Base-by-base conservation (phyloP, 1,140 invertebrate genomes). In the Drosophila ambigua region DNA sequence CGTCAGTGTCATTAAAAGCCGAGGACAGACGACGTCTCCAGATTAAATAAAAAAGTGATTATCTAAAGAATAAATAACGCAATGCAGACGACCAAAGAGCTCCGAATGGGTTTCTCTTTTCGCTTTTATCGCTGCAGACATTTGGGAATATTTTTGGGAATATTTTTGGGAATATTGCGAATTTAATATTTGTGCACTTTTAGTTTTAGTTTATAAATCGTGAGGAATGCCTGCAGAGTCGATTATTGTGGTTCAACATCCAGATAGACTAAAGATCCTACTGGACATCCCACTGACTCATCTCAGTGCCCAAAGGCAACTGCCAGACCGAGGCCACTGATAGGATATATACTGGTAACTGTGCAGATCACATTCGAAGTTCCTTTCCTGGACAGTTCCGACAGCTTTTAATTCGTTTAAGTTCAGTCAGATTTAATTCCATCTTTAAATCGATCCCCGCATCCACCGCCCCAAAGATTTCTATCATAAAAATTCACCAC, bases 11-110 rank as follows among this genome's bases (percentile, higher is more conserved):
- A 79, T 87, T 88, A 79, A 79, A 72, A 88, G 66, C 59, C 43
- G 50, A 64, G 48, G 54, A 67, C 72, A 66, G 76, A 66, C 75
- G 50, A 66, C 58, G 4, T 24, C 23, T 65, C 65, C 31, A 57
- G 68, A 87, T 87, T 88, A 87, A 87, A 87, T 82, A 87, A 87
- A 87, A 88, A 88, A 79, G 79, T 71, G 83, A 87, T 88, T 87
- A 87, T 74, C 61, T 58, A 74, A 53, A 45, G 77, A 66, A 74
- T 87, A 87, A 87, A 87, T 67, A 83, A 76, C 72, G 64, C 67
- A 62, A 50, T 83, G 79, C 79, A 78, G 79, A 79, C 35, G 62
- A 51, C 45, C 44, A 44, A 43, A 46, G 57, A 11, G 11, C 4
- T 13, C 58, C 61, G 57, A 72, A 72, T 72, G 48, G 65, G 20